Evolutionary conservation across 2,888 invertebrate species (phyloP), one percentile per base, ranked within the genome.

Genomic region (Furcula furcula): DNA sequence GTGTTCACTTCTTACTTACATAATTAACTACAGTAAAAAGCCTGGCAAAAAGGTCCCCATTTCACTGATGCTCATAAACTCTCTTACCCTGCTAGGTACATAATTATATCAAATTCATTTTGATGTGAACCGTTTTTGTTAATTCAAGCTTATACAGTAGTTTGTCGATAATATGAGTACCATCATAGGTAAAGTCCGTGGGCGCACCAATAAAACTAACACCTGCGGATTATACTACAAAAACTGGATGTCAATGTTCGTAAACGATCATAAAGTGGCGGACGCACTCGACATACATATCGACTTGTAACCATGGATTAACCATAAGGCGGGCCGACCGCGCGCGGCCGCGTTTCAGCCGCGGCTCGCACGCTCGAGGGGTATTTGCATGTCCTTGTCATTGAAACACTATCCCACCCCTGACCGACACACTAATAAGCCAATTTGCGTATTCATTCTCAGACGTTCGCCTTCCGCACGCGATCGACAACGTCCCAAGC

Each of bases 381-480:
- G n/a, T 14, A 26, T 26, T 26, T 12, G 14, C 28, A 18, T 28
- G 28, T 7, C 16, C 10, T 18, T 1, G 16, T 28, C 18, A 18
- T 18, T 18, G 11, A 11, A 28, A 28, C 18, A 10, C 11, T 7
- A 18, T 10, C 28, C 4, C 11, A 10, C 54, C 67, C 54, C 42
- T 61, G 67, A 69, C 75, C 75, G 62, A 70, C 65, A 70, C 76
- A 66, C 67, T 82, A 82, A 85, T 86, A 73, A 83, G 73, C 65
- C 84, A 77, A 86, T 86, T 87, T 79, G 80, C 83, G 73, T 77
- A 76, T 70, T 65, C 64, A 60, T 50, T 64, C 43, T 58, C 58
- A 63, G 31, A 55, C 55, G 54, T 52, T 54, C 38, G 49, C 45
- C 41, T 40, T 35, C 29, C 10, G 23, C 15, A 30, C 10, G 30